Conservation (phyloP, 2,888 invertebrate species). For the Cerastoderma edule region DNA sequence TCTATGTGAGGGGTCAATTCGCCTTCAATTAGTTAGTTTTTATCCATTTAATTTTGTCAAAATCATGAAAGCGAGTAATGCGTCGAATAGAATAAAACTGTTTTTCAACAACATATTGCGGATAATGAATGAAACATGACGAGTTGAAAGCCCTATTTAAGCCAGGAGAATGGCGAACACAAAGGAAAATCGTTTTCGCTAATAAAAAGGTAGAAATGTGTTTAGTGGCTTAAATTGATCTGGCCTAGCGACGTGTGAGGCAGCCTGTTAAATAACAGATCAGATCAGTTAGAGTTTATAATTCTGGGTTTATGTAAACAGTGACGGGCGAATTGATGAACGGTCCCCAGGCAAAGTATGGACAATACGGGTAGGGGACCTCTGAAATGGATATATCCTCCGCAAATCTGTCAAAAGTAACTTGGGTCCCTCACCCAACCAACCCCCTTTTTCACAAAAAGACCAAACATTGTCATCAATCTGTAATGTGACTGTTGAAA, state of each 20-base stretch:
- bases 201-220: slow-evolving; percentile 23
- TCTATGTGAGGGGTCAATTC: slow-evolving; percentile 45
- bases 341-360: slow-evolving; percentile 27
- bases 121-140: slow-evolving; percentile 41
- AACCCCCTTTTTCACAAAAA: too few relatives aligned
- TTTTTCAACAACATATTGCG: slow-evolving; percentile 56
- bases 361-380: slow-evolving; percentile 17
- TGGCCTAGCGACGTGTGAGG: slow-evolving; percentile 57
- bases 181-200: slow-evolving; percentile 15
- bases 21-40: slow-evolving; percentile 62
- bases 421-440: neutral
- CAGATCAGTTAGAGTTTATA: slow-evolving; percentile 44
- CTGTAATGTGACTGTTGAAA: too few relatives aligned
- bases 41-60: slow-evolving; percentile 61
- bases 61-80: slow-evolving; percentile 43
- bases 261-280: slow-evolving; percentile 26
- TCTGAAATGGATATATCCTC: slow-evolving; percentile 43
- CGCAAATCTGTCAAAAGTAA: neutral
- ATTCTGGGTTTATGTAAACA: slow-evolving; percentile 50
- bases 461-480: too few relatives aligned
- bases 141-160: slow-evolving; percentile 25
- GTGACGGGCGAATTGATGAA: slow-evolving; percentile 21
- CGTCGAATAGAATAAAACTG: slow-evolving; percentile 53
- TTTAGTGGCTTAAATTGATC: slow-evolving; percentile 28
- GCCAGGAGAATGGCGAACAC: slow-evolving; percentile 6